phyloP scores from a whole-genome alignment of 2,888 invertebrate genomes.

The Epistrophe grossulariae region DNA sequence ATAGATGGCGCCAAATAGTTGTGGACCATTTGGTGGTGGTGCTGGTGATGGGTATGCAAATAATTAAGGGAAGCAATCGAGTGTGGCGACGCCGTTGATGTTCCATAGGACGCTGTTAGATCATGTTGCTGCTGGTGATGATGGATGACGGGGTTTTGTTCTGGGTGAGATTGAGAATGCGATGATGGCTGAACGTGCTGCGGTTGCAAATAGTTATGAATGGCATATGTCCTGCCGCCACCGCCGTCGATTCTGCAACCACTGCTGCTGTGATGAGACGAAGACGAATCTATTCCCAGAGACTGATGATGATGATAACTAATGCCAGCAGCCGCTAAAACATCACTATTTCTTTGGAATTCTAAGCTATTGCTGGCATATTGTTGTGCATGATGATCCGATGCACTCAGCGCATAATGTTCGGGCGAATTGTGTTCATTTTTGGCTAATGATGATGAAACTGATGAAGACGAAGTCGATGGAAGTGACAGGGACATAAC shows the following conservation, averaged over 20 bases:
- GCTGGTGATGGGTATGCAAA: slow-evolving; percentile 77
- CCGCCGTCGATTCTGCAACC: slow-evolving; percentile 8
- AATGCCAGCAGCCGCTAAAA: slow-evolving; percentile 45
- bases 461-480: slow-evolving; percentile 56
- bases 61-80: slow-evolving; percentile 83
- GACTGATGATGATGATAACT: slow-evolving; percentile 65
- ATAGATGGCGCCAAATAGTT: slow-evolving; percentile 76
- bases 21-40: slow-evolving; percentile 67
- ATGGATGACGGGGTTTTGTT: slow-evolving; percentile 56
- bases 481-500: slow-evolving; percentile 52
- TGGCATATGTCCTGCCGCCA: slow-evolving; percentile 65
- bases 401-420: slow-evolving; percentile 59
- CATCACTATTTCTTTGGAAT: slow-evolving; percentile 64
- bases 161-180: slow-evolving; percentile 68
- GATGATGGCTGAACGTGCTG: slow-evolving; percentile 59
- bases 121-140: slow-evolving; percentile 70
- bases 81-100: slow-evolving; percentile 79
- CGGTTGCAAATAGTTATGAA: slow-evolving; percentile 74
- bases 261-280: slow-evolving; percentile 51
- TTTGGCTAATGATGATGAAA: slow-evolving; percentile 67
- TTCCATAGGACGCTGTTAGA: slow-evolving; percentile 63
- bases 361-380: slow-evolving; percentile 63
- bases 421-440: slow-evolving; percentile 66
- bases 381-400: slow-evolving; percentile 59
- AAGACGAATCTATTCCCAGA: slow-evolving; percentile 58